Evolutionary conservation across 1,140 invertebrate species (phyloP).

Genomic region (Lerema accius): DNA sequence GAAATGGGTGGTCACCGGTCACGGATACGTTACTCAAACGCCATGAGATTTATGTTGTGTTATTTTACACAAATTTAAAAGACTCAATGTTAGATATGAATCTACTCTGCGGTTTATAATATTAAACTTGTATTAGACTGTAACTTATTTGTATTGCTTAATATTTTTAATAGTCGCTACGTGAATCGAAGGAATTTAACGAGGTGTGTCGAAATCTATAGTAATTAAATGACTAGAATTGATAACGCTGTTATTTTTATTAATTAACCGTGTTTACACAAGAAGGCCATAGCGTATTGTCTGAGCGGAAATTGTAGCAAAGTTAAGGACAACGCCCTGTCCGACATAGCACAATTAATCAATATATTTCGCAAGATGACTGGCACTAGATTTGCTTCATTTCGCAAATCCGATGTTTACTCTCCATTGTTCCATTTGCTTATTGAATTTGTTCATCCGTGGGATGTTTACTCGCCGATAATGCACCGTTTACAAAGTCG

Average conservation of each 20-base stretch:
- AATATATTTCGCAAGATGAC: constrained; percentile 23
- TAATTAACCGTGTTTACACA: constrained; percentile 23
- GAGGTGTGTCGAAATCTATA: background rate
- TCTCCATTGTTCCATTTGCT: constrained; percentile 52
- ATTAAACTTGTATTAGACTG: too few species aligned
- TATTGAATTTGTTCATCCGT: constrained; percentile 38
- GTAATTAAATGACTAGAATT: constrained; percentile 14
- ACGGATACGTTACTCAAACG: constrained; percentile 4
- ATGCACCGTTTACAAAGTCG: constrained; percentile 42
- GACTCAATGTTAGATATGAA: background rate
- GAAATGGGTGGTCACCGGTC: constrained; percentile 21
- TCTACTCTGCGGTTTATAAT: too few species aligned
- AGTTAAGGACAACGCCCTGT: background rate
- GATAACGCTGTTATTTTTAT: constrained; percentile 17
- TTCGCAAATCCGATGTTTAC: constrained; percentile 40
- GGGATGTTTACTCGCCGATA: constrained; percentile 42
- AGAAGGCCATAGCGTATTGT: constrained; percentile 9
- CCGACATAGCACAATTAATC: constrained; percentile 17
- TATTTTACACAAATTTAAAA: constrained; percentile 3
- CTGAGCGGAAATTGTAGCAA: constrained; percentile 1
- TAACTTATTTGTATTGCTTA: background rate
- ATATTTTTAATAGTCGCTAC: background rate
- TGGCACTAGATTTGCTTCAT: constrained; percentile 26
- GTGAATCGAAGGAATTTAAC: background rate
- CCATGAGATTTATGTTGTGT: background rate